These are phyloP conservation scores for Tamias sibiricus DNA, from an alignment of 2,113 vertebrate species.

Conservation along the genomic window DNA sequence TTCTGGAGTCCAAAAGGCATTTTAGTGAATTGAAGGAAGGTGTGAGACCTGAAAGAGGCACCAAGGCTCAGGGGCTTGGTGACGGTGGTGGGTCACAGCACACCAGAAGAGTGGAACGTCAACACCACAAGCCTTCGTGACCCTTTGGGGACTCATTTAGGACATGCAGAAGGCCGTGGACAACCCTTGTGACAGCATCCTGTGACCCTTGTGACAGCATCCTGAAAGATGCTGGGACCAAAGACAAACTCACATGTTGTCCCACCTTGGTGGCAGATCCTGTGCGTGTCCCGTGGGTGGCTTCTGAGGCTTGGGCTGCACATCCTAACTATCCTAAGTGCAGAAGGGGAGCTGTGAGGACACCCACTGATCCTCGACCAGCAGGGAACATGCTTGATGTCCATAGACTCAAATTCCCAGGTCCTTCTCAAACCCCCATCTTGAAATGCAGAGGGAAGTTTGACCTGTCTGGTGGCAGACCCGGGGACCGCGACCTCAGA, in stretches of 20 bases:
- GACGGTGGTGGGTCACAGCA: slow-evolving; percentile 2
- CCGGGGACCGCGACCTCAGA: not conserved
- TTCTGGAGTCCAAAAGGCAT: slow-evolving; percentile 54
- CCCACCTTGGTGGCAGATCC: not conserved
- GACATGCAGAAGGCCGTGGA: not conserved
- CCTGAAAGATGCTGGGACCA: not conserved
- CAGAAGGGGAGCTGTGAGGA: not conserved
- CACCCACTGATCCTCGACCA: not conserved
- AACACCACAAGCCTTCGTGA: not conserved
- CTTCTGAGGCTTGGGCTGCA: not conserved
- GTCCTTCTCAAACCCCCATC: no score
- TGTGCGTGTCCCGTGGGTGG: not conserved
- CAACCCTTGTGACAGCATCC: not conserved
- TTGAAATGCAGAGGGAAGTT: not conserved
- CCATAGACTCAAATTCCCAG: not conserved
- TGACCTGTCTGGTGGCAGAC: not conserved
- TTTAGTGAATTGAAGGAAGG: slow-evolving; percentile 32
- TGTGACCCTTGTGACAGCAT: no score
- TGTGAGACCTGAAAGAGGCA: slow-evolving; percentile 23
- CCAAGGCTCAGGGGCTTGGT: not conserved
- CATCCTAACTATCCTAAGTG: no score
- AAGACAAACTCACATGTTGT: not conserved
- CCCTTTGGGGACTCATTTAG: not conserved
- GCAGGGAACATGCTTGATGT: not conserved
- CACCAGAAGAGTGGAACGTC: not conserved